Base-by-base conservation (phyloP, 53 echinoderm and acorn worm genomes). In the Crossaster papposus region DNA sequence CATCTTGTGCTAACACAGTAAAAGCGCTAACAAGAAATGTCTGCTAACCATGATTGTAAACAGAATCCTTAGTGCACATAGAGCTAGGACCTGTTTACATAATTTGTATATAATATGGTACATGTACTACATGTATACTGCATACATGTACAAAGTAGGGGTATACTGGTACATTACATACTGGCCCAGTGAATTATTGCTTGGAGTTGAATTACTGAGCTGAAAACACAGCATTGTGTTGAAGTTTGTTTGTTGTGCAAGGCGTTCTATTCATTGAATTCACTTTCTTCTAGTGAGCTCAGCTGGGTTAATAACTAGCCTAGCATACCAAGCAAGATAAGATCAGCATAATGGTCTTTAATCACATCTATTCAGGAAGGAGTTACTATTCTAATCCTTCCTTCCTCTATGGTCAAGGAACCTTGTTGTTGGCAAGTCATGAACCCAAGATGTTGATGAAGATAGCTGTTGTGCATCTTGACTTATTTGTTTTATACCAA, bases 321-420 rank as follows among this genome's bases (percentile, higher is more conserved):
- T 68, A 68, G n/a, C 68, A 26, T 68, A 26, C 24, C 28, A 20
- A 1, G 68, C 11, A 11, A 28, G 17, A 68, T 68, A 26, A 68
- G 24, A 68, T 26, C 11, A 23, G 11, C 30, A 63, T 31, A 62
- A 31, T 17, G 32, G 32, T 13, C 9, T 33, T 62, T 10, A 74
- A 34, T 55, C 58, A 58, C 32, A 63, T 81, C 58, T 30, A 81
- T 81, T 81, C 31, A 81, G 81, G 81, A 81, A 81, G 62, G 81
- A 63, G 63, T 81, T 58, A 17, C 9, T 33, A 54, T 58, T 1
- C 22, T 54, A 81, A 63, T 30, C 64, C 35, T 81, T 81, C 81
- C 81, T 58, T 81, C 81, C 63, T 81, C 22, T 30, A 7, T 44
- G 5, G 44, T 44, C 44, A 36, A 62, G 18, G 62, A 62, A 14